Evolutionary conservation across 2,113 vertebrate genomes (phyloP).

Genomic region (Myodes glareolus): DNA sequence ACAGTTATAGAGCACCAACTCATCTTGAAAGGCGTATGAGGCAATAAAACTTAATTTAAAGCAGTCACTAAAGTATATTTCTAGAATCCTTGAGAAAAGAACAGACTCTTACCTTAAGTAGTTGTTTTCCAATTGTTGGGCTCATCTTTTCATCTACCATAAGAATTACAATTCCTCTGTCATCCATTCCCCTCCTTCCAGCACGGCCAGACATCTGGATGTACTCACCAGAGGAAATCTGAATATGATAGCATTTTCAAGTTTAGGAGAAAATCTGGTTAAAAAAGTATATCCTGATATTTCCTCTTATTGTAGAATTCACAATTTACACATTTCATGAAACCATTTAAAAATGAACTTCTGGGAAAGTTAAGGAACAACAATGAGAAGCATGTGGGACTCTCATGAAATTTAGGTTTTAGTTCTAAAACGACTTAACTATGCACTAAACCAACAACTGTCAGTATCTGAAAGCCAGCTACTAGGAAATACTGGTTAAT

Average conservation of each 20-base stretch:
- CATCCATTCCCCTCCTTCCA: constrained; percentile 98
- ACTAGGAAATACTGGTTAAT: not conserved
- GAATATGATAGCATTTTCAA: constrained; percentile 42
- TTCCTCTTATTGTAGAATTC: constrained; percentile 22
- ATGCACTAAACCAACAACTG: not conserved
- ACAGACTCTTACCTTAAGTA: constrained; percentile 92
- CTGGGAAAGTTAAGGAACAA: not conserved
- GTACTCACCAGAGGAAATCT: constrained; percentile 99
- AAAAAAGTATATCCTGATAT: not conserved
- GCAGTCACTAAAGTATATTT: not conserved
- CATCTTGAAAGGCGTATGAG: not conserved
- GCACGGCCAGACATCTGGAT: constrained; percentile 99
- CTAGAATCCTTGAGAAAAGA: not conserved
- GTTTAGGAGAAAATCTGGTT: constrained; percentile 23
- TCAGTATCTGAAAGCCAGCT: not conserved
- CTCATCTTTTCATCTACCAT: constrained; percentile 99
- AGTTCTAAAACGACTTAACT: constrained; percentile 6
- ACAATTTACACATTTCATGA: not conserved
- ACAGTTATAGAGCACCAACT: not conserved
- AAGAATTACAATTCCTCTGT: constrained; percentile 98
- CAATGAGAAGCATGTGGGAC: not conserved
- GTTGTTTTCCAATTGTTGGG: constrained; percentile 95
- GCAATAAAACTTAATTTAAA: constrained; percentile 16
- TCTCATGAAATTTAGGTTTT: constrained; percentile 22
- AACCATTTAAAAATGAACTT: not conserved